Evolutionary conservation across 2,888 invertebrate species (phyloP).

Genomic region (Subacronicta megacephala): DNA sequence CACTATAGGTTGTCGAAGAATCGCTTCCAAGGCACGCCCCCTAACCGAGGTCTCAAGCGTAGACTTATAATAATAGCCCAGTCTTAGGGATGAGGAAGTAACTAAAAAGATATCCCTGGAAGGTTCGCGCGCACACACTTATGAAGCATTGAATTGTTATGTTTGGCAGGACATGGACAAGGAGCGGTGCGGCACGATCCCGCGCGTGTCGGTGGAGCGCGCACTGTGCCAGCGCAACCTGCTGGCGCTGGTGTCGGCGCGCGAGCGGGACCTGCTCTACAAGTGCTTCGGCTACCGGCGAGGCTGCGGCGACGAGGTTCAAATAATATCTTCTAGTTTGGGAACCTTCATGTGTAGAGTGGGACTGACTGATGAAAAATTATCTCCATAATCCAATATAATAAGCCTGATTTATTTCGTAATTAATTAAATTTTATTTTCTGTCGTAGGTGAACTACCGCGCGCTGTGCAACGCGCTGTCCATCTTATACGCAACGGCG

Average conservation of each 20-base stretch:
- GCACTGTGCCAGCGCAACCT: constrained; percentile 91
- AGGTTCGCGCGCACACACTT: no score
- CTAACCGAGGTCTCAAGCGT: no score
- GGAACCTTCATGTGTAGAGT: no score
- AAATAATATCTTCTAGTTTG: no score
- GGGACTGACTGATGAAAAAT: no score
- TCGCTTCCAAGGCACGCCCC: no score
- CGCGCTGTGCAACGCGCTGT: constrained; percentile 91
- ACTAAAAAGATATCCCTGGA: no score
- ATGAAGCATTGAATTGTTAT: no score
- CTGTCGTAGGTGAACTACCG: constrained; percentile 91
- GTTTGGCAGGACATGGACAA: constrained; percentile 91
- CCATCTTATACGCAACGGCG: constrained; percentile 90
- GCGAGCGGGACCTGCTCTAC: constrained; percentile 92
- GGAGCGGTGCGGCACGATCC: constrained; percentile 91
- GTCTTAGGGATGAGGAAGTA: no score
- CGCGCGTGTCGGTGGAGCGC: constrained; percentile 91
- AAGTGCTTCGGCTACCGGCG: constrained; percentile 93
- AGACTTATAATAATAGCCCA: no score
- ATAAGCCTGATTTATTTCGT: background rate
- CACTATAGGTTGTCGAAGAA: no score
- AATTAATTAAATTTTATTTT: background rate
- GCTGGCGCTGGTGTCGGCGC: constrained; percentile 90
- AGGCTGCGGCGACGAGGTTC: constrained; percentile 86
- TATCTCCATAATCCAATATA: no score